A percentile compares a stretch with the other conserved stretches of the same genome.
Evolutionary conservation across 2,797 vertebrate genomes (phyloP).

Genomic region (Orientallactaga sibirica): DNA sequence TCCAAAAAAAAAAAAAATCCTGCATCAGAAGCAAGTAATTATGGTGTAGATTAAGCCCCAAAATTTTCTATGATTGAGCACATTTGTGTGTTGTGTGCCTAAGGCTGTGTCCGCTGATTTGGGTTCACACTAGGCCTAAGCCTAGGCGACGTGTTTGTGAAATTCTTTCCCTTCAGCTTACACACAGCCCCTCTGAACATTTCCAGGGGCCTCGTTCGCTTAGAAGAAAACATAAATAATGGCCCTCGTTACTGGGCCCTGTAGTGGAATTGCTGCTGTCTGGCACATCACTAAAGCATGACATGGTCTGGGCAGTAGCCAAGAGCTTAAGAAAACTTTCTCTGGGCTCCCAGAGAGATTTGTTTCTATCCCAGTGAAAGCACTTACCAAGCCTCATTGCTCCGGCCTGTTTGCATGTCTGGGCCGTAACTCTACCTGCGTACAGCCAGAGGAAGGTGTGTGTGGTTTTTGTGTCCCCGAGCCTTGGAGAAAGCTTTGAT

Average conservation of each 20-base stretch:
- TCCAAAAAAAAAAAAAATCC: too few relatives aligned
- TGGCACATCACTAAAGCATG: background rate
- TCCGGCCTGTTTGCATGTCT: background rate
- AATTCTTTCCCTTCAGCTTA: background rate
- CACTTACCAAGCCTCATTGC: background rate
- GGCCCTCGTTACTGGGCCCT: background rate
- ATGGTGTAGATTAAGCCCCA: background rate
- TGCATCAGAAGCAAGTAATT: background rate
- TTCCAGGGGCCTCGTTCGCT: background rate
- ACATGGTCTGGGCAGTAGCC: background rate
- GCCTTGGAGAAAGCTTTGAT: background rate
- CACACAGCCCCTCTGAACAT: background rate
- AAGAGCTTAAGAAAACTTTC: background rate
- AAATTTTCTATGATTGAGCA: background rate
- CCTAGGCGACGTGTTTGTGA: background rate
- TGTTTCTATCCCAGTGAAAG: background rate
- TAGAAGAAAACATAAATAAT: background rate
- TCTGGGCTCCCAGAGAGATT: background rate
- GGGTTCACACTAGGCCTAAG: background rate
- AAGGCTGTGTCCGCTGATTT: background rate
- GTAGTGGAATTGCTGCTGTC: background rate
- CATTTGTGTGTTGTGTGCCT: background rate
- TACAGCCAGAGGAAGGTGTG: background rate
- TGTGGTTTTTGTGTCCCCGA: background rate
- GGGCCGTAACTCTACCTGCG: background rate